These are phyloP conservation scores for Euproctis similis DNA, from an alignment of 2,888 invertebrate species.

Conservation along the genomic window DNA sequence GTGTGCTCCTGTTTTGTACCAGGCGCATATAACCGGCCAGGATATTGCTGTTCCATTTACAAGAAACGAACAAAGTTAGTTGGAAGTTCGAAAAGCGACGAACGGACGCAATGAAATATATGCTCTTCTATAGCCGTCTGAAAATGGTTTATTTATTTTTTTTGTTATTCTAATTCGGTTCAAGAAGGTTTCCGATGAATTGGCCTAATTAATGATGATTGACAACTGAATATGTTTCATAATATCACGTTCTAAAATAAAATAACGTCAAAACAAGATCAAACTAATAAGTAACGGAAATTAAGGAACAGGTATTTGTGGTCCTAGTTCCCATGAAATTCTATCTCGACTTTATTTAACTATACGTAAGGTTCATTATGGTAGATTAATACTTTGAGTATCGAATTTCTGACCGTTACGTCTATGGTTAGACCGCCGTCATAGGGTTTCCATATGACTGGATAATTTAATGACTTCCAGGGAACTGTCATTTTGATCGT, in stretches of 20 bases:
- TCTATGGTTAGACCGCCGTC: constrained; percentile 29
- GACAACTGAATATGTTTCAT: not conserved
- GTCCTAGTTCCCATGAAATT: constrained; percentile 15
- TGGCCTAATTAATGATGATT: constrained; percentile 2
- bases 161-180: constrained; percentile 1
- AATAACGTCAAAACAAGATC: constrained; percentile 16
- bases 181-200: not conserved
- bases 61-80: too few species aligned
- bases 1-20: constrained; percentile 25
- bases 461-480: constrained; percentile 19
- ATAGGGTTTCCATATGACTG: constrained; percentile 28
- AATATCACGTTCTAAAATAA: constrained; percentile 7
- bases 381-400: constrained; percentile 14
- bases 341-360: constrained; percentile 6
- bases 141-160: constrained; percentile 1
- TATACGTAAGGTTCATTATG: constrained; percentile 17
- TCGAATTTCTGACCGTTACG: constrained; percentile 41
- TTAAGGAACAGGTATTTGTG: constrained; percentile 26
- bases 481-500: constrained; percentile 16
- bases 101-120: not conserved
- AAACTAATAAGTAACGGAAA: constrained; percentile 27
- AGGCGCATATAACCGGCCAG: constrained; percentile 16
- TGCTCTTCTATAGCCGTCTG: not conserved
- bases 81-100: constrained; percentile 1
- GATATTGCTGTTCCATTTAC: constrained; percentile 9